Percentiles rank a stretch among this genome's conserved stretches.
These are phyloP conservation scores for Penaeus vannamei DNA, from an alignment of 1,140 invertebrate genomes.

Conservation along the genomic window DNA sequence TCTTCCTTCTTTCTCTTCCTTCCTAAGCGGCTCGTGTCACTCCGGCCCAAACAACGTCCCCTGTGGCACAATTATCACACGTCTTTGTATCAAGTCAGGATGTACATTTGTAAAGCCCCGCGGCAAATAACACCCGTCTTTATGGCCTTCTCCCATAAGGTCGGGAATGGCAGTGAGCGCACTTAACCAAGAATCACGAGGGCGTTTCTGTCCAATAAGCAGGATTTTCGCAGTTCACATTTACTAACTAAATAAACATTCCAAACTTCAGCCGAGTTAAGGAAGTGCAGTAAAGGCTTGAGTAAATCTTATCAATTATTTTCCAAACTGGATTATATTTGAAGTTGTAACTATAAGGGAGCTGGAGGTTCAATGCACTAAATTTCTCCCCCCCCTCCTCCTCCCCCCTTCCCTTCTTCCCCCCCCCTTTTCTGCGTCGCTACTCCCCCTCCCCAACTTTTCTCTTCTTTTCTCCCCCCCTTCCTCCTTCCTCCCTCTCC, in stretches of 20 bases:
- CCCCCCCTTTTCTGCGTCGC: background rate
- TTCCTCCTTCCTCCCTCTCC: background rate
- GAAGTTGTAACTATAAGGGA: slow-evolving; percentile 26
- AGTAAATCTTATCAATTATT: slow-evolving; percentile 61
- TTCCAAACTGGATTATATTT: slow-evolving; percentile 62
- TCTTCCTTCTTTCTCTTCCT: too few relatives aligned
- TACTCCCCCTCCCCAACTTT: background rate
- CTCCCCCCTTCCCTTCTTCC: background rate
- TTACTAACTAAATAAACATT: slow-evolving; percentile 62
- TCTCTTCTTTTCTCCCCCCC: background rate
- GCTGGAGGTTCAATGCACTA: slow-evolving; percentile 37
- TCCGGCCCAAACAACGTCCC: slow-evolving; percentile 39
- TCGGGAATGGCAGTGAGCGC: slow-evolving; percentile 35
- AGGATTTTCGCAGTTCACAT: slow-evolving; percentile 59
- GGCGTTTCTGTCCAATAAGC: slow-evolving; percentile 57
- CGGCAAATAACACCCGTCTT: slow-evolving; percentile 10
- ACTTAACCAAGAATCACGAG: slow-evolving; percentile 52
- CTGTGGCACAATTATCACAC: slow-evolving; percentile 50
- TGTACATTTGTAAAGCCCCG: slow-evolving; percentile 39
- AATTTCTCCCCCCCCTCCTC: background rate
- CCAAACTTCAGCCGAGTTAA: slow-evolving; percentile 54
- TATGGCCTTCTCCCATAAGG: slow-evolving; percentile 12
- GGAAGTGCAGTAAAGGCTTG: slow-evolving; percentile 51
- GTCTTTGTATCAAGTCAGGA: slow-evolving; percentile 55
- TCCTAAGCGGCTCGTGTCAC: slow-evolving; percentile 34